Evolutionary conservation across 35 echinoderm and acorn worm species (phyloP), one percentile per base, ranked within the genome.

Genomic region (Antedon bifida): DNA sequence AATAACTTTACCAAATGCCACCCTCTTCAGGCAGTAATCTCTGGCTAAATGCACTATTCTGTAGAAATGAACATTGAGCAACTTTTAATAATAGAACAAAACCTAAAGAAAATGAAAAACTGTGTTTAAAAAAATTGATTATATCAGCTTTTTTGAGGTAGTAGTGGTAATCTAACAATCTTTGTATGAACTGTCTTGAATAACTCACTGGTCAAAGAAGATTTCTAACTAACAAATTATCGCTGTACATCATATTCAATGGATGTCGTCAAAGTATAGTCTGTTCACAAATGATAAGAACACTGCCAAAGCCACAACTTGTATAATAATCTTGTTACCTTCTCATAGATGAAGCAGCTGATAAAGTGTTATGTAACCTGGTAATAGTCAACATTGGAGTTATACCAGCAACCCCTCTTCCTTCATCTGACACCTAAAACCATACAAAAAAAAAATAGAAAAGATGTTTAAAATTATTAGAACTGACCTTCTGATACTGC

Each of bases 1-100:
- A 30, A 96, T 91, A n/a, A 56, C 23, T 74, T 96, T 96, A 29
- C 93, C 93, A 91, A 96, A 96, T 30, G 89, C 93, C 29, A 17
- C 85, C 36, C 93, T 96, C 44, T 79, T 86, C 23, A 80, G 74
- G 30, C 83, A 82, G 82, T 96, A 96, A 80, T 96, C 93, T 77
- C 93, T 88, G 11, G 87, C 90, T 17, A 89, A 46, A 36, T 89
- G 89, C 30, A 96, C 36, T 35, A 96, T 91, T 79, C 93, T 96
- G 39, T 26, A 86, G 77, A 5, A 46, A 81, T 42, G 75, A 75
- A 64, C 10, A 64, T 64, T 16, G 1, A 64, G 51, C 19, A 64
- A 64, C 13, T 13, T 13, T 42, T 42, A n/a, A 13, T 42, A 42
- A 13, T 42, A 42, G 13, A 42, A 42, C 38, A 42, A 42, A 7